Percentiles rank a stretch among this genome's conserved stretches.
Evolutionary conservation across 2,888 invertebrate species (phyloP).

Genomic region (Tiliacea aurago): DNA sequence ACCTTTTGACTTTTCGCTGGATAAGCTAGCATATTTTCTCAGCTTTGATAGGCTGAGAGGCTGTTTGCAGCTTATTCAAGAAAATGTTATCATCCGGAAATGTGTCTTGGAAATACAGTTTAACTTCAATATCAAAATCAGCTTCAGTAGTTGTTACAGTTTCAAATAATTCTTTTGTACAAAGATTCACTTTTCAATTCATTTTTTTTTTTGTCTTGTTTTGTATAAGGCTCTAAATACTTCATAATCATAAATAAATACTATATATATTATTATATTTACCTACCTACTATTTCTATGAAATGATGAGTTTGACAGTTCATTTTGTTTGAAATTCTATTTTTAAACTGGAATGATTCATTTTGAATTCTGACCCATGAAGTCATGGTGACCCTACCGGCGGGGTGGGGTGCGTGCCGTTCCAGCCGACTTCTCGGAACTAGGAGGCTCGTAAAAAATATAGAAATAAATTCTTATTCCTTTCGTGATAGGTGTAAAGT

Average conservation of each 20-base stretch:
- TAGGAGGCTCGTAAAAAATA: conserved; percentile 58
- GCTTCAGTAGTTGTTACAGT: background rate
- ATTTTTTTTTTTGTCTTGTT: no score
- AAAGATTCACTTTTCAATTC: background rate
- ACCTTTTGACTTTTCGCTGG: background rate
- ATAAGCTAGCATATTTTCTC: background rate
- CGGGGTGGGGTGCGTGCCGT: conserved; percentile 53
- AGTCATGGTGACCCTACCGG: conserved; percentile 38
- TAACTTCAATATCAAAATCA: background rate
- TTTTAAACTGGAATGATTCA: background rate
- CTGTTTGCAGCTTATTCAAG: background rate
- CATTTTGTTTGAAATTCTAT: background rate
- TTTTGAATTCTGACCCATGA: background rate
- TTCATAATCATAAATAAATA: no score
- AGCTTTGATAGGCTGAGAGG: background rate
- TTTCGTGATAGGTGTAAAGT: conserved; percentile 62
- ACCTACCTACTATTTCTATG: background rate
- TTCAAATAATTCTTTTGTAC: no score
- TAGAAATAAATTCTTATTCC: conserved; percentile 58
- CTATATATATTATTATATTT: no score
- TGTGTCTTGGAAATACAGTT: background rate
- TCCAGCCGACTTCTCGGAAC: conserved; percentile 59
- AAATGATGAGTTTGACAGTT: background rate
- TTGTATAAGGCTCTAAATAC: no score
- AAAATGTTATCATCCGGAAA: background rate